phyloP scores from a whole-genome alignment of 2,113 vertebrate species.

The Cathartes aura region DNA sequence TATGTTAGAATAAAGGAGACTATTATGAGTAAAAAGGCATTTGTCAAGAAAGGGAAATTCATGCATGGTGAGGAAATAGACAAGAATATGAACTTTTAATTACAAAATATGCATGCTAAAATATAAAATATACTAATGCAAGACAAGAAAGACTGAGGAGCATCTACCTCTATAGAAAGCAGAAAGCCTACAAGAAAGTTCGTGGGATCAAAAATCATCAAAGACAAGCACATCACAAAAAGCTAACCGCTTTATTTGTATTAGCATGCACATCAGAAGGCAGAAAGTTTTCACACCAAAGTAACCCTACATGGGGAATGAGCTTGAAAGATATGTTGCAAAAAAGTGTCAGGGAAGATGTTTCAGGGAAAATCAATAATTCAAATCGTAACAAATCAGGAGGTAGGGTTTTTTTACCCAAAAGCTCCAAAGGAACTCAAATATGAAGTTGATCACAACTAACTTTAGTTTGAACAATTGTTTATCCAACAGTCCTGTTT shows the following conservation, averaged over 20 bases:
- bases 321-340: background rate
- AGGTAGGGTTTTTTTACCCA: background rate
- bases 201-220: background rate
- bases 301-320: background rate
- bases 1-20: background rate
- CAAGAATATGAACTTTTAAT: background rate
- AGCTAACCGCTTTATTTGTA: background rate
- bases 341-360: background rate
- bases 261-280: background rate
- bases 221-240: background rate
- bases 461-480: background rate
- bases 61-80: background rate
- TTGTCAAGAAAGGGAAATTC: background rate
- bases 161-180: background rate
- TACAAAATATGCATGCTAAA: background rate
- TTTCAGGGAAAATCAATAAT: background rate
- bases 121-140: background rate
- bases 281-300: background rate
- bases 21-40: background rate
- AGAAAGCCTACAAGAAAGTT: background rate
- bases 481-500: background rate
- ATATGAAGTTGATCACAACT: background rate
- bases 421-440: background rate
- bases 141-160: background rate
- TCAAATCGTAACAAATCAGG: background rate